These are phyloP conservation scores for Eonycteris spelaea DNA, from an alignment of 2,113 vertebrate species.

Conservation along the genomic window DNA sequence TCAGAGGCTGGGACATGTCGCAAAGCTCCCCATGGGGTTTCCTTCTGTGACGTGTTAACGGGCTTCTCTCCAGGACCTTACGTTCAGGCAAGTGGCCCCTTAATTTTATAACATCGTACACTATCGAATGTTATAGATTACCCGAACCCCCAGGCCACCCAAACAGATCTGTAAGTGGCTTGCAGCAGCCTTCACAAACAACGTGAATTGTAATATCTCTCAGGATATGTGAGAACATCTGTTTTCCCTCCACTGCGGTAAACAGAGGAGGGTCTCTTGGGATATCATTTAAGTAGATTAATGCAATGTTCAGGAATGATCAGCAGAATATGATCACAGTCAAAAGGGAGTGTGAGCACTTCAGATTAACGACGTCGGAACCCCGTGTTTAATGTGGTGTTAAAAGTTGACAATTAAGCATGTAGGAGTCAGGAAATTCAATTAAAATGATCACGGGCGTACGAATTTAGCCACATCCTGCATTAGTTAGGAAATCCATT, in stretches of 20 bases:
- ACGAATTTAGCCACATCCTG: slow-evolving; percentile 63
- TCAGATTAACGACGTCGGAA: slow-evolving; percentile 19
- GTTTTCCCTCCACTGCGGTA: slow-evolving; percentile 34
- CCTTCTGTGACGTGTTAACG: neutral
- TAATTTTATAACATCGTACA: neutral
- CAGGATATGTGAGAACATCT: slow-evolving; percentile 43
- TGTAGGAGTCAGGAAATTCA: slow-evolving; percentile 65
- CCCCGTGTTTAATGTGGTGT: slow-evolving; percentile 61
- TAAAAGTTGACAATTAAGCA: slow-evolving; percentile 60
- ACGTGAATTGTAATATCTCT: slow-evolving; percentile 4
- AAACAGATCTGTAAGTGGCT: neutral
- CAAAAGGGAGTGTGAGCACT: slow-evolving; percentile 1
- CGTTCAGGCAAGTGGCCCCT: neutral
- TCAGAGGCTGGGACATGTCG: neutral
- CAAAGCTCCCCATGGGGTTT: neutral
- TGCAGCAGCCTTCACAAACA: neutral
- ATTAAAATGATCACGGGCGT: slow-evolving; percentile 60
- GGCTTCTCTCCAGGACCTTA: neutral
- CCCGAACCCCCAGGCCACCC: neutral
- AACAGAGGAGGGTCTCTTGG: slow-evolving; percentile 9
- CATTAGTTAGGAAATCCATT: slow-evolving; percentile 67
- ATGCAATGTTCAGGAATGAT: slow-evolving; percentile 37
- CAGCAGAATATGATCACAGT: slow-evolving; percentile 56
- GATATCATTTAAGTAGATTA: slow-evolving; percentile 41
- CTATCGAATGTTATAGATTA: neutral